Percentiles rank a stretch among this genome's conserved stretches.
phyloP scores from a whole-genome alignment of 2,797 vertebrate genomes.

The Helostoma temminkii region DNA sequence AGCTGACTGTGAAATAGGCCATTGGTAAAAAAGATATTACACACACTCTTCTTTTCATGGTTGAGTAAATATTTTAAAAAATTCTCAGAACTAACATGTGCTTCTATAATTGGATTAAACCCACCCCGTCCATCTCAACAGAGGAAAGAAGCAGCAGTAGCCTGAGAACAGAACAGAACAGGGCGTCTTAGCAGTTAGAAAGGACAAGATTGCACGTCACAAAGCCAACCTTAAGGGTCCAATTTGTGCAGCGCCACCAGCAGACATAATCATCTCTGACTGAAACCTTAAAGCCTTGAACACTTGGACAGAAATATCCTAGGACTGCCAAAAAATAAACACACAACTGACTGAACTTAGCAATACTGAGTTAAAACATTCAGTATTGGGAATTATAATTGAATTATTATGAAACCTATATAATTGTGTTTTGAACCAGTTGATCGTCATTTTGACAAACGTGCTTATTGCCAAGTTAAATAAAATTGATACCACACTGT shows the following conservation, averaged over 20 bases:
- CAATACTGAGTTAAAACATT: background rate
- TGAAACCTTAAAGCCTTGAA: slow-evolving; percentile 44
- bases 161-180: slow-evolving; percentile 5
- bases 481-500: background rate
- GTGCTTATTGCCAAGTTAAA: rapidly evolving
- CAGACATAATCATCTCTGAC: slow-evolving; percentile 66
- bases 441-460: background rate
- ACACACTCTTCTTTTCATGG: slow-evolving; percentile 42
- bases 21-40: slow-evolving; percentile 24
- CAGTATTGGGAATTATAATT: background rate
- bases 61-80: slow-evolving; percentile 54
- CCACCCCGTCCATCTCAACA: slow-evolving; percentile 51
- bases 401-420: background rate
- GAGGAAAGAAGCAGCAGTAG: slow-evolving; percentile 32
- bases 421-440: background rate
- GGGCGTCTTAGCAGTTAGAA: slow-evolving; percentile 2
- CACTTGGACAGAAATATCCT: background rate
- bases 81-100: slow-evolving; percentile 64
- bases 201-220: slow-evolving; percentile 23
- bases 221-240: slow-evolving; percentile 44
- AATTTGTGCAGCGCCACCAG: slow-evolving; percentile 44
- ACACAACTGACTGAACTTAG: background rate
- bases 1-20: slow-evolving; percentile 56
- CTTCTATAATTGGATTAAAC: slow-evolving; percentile 72
- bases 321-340: background rate